Base-by-base conservation (phyloP, 2,113 vertebrate species). In the Zosterops japonicus region DNA sequence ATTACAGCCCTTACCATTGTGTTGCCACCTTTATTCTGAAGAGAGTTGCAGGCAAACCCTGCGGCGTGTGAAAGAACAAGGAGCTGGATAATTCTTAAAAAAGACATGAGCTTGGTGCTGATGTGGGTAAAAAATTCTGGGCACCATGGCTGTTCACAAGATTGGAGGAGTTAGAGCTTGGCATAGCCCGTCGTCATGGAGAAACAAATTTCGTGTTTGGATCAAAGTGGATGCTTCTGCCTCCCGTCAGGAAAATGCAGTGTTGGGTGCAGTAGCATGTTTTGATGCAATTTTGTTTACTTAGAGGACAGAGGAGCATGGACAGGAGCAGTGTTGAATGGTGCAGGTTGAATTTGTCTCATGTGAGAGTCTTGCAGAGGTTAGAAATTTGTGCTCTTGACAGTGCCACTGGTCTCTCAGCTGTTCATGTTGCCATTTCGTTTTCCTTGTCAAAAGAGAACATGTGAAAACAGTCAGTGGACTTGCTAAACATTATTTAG, bases 141-240 rank as follows among this genome's bases (percentile, higher is more conserved):
- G 68, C 52, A 44, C 53, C 12, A 4, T 74, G 68, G 77, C 52
- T 89, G 50, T 93, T 93, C 50, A 17, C 18, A 65, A 39, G 75
- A 77, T 67, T 39, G 89, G 83, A 70, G 71, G 77, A 96, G 77
- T 44, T 89, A 22, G 69, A 94, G 23, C 83, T 87, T 92, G 42
- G 42, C 65, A 9, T 83, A 64, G 80, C 65, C 2, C 1, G 64
- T 94, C 31, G 9, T 81, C 72, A 91, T 89, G 91, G 88, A 90
- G 96, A 95, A 84, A 64, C n/a, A 74, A 50, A 52, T 71, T 72
- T 16, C n/a, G 27, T 64, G 59, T 89, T 89, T 0, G 2, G 46
- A 42, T 74, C 12, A 5, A 44, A 93, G 50, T 31, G 55, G 36
- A 21, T 93, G 65, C 82, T 86, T 74, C 25, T 0, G 2, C 35